Evolutionary conservation across 2,113 vertebrate genomes (phyloP).

Genomic region (Oncorhynchus nerka): DNA sequence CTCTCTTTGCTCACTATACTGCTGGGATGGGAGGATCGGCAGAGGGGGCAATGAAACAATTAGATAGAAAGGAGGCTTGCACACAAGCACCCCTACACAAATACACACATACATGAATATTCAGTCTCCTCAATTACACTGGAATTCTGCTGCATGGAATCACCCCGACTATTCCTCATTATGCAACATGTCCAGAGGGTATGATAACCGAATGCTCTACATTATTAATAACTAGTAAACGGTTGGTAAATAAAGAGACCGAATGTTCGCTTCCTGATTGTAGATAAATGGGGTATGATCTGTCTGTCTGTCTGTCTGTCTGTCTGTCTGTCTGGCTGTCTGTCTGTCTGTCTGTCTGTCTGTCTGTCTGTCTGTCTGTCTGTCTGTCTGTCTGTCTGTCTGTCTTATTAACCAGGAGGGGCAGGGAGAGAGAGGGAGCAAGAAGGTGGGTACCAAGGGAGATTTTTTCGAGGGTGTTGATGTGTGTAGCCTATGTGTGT

Average conservation of each 20-base stretch:
- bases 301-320: constrained; percentile 6
- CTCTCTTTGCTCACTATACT: background rate
- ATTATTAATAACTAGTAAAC: constrained; percentile 53
- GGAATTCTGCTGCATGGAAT: background rate
- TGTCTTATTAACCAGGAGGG: no score
- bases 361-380: no score
- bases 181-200: constrained; percentile 29
- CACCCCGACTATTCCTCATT: background rate
- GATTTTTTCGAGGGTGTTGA: background rate
- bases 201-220: constrained; percentile 29
- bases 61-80: background rate
- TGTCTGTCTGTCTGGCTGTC: background rate
- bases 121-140: no score
- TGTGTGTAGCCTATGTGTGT: background rate
- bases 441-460: background rate
- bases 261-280: constrained; percentile 18
- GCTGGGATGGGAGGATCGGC: constrained; percentile 4
- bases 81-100: background rate
- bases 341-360: background rate
- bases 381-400: constrained; percentile 8
- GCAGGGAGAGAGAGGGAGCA: constrained; percentile 1
- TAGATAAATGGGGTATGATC: constrained; percentile 1
- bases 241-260: constrained; percentile 34
- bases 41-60: constrained; percentile 2
- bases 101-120: no score